Conservation (phyloP, 1,140 invertebrate species). For the Mizuhopecten yessoensis region DNA sequence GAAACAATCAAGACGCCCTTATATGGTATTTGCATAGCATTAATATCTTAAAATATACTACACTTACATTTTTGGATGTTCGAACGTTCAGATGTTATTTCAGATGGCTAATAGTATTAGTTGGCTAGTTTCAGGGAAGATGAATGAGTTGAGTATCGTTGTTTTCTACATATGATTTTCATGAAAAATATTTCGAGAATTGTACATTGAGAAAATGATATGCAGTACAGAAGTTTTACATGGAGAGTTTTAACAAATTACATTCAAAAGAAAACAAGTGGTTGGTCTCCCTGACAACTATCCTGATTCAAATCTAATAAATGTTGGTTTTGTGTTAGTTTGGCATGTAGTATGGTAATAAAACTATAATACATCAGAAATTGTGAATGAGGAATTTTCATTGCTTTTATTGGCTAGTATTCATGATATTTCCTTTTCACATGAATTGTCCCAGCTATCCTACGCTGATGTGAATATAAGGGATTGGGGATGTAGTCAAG, state of each 20-base stretch:
- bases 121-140: too few species aligned
- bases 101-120: too few species aligned
- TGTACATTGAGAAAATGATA: too few species aligned
- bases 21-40: background rate
- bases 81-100: too few species aligned
- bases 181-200: too few species aligned
- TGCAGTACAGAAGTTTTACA: too few species aligned
- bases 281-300: background rate
- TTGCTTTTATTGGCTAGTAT: background rate
- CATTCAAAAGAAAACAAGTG: too few species aligned
- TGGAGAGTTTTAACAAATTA: too few species aligned
- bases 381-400: background rate
- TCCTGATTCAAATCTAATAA: background rate
- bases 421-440: background rate
- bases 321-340: background rate
- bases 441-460: background rate
- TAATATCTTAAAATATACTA: too few species aligned
- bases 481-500: background rate
- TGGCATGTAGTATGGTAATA: background rate
- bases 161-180: too few species aligned
- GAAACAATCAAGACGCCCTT: background rate
- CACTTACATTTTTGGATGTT: too few species aligned
- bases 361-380: background rate
- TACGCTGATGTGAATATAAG: background rate
- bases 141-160: too few species aligned